Percentiles rank a stretch among this genome's conserved stretches.
phyloP scores from a whole-genome alignment of 2,113 vertebrate species.

The Sylvilagus bachmani region DNA sequence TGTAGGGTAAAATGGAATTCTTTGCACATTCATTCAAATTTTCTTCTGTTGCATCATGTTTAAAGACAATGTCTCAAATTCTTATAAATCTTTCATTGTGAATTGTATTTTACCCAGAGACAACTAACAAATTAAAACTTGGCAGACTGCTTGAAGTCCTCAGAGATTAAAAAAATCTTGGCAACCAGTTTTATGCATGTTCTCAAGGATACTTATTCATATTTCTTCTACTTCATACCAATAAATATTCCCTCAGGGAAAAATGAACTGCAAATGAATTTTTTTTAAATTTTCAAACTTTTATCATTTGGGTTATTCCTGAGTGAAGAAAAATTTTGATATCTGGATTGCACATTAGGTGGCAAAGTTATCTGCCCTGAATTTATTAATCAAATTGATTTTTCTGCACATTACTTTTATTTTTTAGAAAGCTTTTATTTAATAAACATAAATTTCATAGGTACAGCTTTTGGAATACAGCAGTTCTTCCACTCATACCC shows the following conservation, averaged over 20 bases:
- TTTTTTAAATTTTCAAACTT: conserved; percentile 51
- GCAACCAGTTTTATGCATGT: conserved; percentile 33
- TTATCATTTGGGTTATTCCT: conserved; percentile 65
- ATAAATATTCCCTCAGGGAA: conserved; percentile 45
- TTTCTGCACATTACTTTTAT: background rate
- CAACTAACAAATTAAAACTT: conserved; percentile 59
- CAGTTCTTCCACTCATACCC: no score
- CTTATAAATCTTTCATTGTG: conserved; percentile 50
- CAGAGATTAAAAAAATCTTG: conserved; percentile 44
- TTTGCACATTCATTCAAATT: conserved; percentile 49
- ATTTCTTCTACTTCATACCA: conserved; percentile 43
- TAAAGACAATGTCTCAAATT: conserved; percentile 51
- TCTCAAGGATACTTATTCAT: conserved; percentile 34
- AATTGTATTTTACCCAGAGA: conserved; percentile 50
- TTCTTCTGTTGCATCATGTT: conserved; percentile 38
- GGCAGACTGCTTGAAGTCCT: conserved; percentile 55
- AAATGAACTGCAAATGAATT: conserved; percentile 26
- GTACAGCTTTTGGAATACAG: no score
- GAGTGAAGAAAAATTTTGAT: conserved; percentile 47
- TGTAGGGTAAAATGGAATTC: conserved; percentile 46
- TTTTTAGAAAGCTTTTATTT: no score
- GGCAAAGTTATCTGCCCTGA: conserved; percentile 18
- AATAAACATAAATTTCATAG: no score
- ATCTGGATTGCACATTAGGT: conserved; percentile 45
- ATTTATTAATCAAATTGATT: conserved; percentile 38